Evolutionary conservation across 2,888 invertebrate genomes (phyloP), one percentile per base, ranked within the genome.

Genomic region (Euzetes globulus): DNA sequence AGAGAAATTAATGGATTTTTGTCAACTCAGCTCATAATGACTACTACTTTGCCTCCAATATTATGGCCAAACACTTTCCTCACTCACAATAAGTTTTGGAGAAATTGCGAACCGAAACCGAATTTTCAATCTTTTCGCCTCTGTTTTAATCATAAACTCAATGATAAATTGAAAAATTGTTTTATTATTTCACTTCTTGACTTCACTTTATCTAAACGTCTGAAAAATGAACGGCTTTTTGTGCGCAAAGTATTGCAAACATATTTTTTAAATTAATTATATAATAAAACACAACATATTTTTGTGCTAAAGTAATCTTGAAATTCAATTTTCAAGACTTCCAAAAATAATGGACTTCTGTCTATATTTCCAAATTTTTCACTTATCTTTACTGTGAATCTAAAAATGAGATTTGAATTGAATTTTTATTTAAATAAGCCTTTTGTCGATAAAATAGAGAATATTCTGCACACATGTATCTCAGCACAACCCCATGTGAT

Each of bases 131-230:
- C 2, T 65, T 13, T 52, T 22, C 22, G 52, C 22, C 52, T 52
- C 52, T 41, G 41, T 58, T 15, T 58, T 65, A 65, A 65, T 65
- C 33, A 65, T 65, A 65, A 19, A 22, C 27, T 3, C 1, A 37
- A 37, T 65, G 63, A 65, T 65, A 65, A 65, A 65, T 65, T 65
- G 63, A 65, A 37, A 60, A 60, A 60, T n/a, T 17, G 9, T 65
- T 65, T 65, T 65, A 41, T 41, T 41, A 41, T 41, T 41, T 41
- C 41, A 19, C 13, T 27, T 33, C 33, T 33, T 19, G 1, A 33
- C 33, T 65, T 65, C 37, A 19, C n/a, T 65, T 65, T 33, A n/a
- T n/a, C n/a, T n/a, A 65, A 65, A 65, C 41, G 41, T 25, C 27
- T 27, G 60, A 3, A 27, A 58, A 33, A 3, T 6, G 55, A 1